These are phyloP conservation scores for Brachypalpus laphriformis DNA, from an alignment of 2,888 invertebrate species.

Conservation along the genomic window DNA sequence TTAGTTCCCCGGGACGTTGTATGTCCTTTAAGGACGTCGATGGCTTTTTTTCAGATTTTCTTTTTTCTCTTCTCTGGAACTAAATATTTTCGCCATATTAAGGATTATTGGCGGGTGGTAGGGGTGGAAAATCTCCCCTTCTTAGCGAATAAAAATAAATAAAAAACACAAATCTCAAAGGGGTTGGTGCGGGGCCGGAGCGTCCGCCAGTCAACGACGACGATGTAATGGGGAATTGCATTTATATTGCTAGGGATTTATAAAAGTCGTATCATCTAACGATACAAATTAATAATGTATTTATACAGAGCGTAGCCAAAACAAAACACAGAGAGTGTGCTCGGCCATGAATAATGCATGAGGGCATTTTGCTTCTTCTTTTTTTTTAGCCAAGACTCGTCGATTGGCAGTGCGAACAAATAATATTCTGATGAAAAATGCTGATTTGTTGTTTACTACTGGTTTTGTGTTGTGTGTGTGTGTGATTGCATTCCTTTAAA, in stretches of 20 bases:
- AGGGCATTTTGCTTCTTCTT: constrained; percentile 37
- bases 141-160: constrained; percentile 63
- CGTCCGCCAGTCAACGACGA: not conserved
- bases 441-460: constrained; percentile 56
- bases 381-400: constrained; percentile 19
- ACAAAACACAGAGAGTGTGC: constrained; percentile 63
- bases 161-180: constrained; percentile 65
- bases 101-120: constrained; percentile 61
- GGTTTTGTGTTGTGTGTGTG: constrained; percentile 6
- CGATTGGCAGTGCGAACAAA: constrained; percentile 58
- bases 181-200: constrained; percentile 25
- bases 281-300: constrained; percentile 74
- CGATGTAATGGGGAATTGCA: constrained; percentile 67
- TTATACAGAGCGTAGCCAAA: constrained; percentile 72
- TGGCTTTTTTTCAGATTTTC: constrained; percentile 32
- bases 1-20: constrained; percentile 58
- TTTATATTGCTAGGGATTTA: constrained; percentile 73
- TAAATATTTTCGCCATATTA: constrained; percentile 41
- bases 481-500: constrained; percentile 67
- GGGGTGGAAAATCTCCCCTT: constrained; percentile 37
- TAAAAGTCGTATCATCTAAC: constrained; percentile 73
- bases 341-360: constrained; percentile 70
- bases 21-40: constrained; percentile 64
- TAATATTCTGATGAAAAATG: constrained; percentile 68
- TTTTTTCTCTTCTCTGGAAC: not conserved